Evolutionary conservation across 2,888 invertebrate genomes (phyloP).

Genomic region (Leucoptera coffeella): DNA sequence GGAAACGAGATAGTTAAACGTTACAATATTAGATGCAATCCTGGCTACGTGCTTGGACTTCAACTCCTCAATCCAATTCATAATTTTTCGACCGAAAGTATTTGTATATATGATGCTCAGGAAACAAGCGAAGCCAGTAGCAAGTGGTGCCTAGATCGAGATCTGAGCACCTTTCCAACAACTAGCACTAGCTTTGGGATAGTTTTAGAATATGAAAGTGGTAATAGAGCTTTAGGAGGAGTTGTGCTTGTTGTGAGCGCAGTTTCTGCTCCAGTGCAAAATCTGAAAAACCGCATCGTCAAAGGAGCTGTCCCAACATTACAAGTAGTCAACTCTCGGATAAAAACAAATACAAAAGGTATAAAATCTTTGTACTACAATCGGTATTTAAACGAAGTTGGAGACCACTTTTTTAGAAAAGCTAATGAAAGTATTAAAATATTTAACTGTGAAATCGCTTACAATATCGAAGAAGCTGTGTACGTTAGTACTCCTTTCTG

Average conservation of each 20-base stretch:
- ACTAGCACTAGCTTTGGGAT: constrained; percentile 80
- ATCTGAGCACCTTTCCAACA: constrained; percentile 85
- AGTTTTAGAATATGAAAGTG: constrained; percentile 74
- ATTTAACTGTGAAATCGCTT: constrained; percentile 72
- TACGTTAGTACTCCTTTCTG: constrained; percentile 79
- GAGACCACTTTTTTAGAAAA: constrained; percentile 80
- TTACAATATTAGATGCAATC: constrained; percentile 64
- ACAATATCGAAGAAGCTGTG: constrained; percentile 75
- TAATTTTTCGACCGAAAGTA: constrained; percentile 78
- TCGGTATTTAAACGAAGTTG: constrained; percentile 76
- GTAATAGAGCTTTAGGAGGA: constrained; percentile 71
- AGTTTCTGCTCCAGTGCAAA: constrained; percentile 66
- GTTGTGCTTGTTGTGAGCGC: constrained; percentile 74
- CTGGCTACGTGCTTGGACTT: constrained; percentile 81
- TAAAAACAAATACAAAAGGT: constrained; percentile 76
- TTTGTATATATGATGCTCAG: constrained; percentile 72
- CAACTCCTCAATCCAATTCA: constrained; percentile 88
- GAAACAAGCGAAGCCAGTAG: constrained; percentile 58
- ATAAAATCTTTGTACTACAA: constrained; percentile 83
- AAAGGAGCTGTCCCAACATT: constrained; percentile 76
- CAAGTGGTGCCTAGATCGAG: constrained; percentile 73
- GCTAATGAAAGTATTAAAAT: constrained; percentile 82
- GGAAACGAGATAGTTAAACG: constrained; percentile 51
- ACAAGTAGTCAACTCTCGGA: constrained; percentile 63
- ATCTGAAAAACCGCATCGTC: constrained; percentile 65